phyloP scores from a whole-genome alignment of 2,888 invertebrate species.

The Lapara coniferarum region DNA sequence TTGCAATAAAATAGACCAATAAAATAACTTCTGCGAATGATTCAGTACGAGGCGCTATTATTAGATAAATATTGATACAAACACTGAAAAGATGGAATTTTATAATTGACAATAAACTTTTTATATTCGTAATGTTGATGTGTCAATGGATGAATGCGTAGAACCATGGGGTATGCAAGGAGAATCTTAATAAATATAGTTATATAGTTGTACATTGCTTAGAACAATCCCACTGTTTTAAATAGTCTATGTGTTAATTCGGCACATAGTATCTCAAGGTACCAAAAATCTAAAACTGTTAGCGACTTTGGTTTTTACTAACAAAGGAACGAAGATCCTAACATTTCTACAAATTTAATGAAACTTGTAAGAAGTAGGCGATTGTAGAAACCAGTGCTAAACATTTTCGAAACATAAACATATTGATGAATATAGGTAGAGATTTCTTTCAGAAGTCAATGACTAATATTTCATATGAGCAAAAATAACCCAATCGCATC shows the following conservation, averaged over 20 bases:
- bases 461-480: neutral
- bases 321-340: too few species aligned
- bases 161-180: neutral
- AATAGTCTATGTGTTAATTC: too few species aligned
- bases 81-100: slow-evolving; percentile 21
- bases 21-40: slow-evolving; percentile 19
- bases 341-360: too few species aligned
- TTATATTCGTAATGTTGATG: neutral
- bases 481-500: neutral
- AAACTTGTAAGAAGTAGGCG: too few species aligned
- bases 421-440: neutral
- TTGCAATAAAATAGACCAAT: slow-evolving; percentile 14
- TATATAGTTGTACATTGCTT: too few species aligned
- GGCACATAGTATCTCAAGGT: too few species aligned
- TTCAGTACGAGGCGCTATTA: slow-evolving; percentile 14
- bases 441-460: neutral
- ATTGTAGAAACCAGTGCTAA: too few species aligned
- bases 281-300: too few species aligned
- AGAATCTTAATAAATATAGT: too few species aligned
- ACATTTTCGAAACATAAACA: neutral
- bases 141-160: slow-evolving; percentile 1
- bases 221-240: too few species aligned
- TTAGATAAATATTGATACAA: slow-evolving; percentile 24
- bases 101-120: slow-evolving; percentile 16
- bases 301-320: too few species aligned